phyloP scores from a whole-genome alignment of 2,797 vertebrate species.

The Aphelocoma californica region DNA sequence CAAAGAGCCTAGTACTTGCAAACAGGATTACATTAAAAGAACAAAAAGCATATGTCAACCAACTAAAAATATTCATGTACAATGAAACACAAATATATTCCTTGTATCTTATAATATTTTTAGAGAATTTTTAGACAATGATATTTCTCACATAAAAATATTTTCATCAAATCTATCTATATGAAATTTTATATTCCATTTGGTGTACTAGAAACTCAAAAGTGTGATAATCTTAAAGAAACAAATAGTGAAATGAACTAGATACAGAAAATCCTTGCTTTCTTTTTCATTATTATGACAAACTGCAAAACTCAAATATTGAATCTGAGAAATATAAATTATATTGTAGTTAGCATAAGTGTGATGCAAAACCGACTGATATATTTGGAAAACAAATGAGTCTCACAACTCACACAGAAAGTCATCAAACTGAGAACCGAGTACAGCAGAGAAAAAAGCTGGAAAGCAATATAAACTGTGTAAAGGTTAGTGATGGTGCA shows the following conservation, averaged over 20 bases:
- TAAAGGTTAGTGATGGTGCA: slow-evolving; percentile 9
- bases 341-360: background rate
- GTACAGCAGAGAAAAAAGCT: background rate
- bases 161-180: background rate
- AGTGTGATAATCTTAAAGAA: background rate
- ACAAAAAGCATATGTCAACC: background rate
- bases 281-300: background rate
- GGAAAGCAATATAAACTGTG: background rate
- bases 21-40: background rate
- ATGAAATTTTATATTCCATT: background rate
- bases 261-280: background rate
- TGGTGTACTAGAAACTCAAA: background rate
- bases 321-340: background rate
- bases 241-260: background rate
- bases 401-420: background rate
- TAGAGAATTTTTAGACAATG: background rate
- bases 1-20: background rate
- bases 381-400: background rate
- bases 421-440: background rate
- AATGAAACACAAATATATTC: background rate
- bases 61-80: background rate
- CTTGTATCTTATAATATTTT: background rate
- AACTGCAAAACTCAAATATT: background rate
- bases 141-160: background rate
- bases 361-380: background rate